Conservation (phyloP, 2,888 invertebrate species). For the Chrysopilus asiliformis region DNA sequence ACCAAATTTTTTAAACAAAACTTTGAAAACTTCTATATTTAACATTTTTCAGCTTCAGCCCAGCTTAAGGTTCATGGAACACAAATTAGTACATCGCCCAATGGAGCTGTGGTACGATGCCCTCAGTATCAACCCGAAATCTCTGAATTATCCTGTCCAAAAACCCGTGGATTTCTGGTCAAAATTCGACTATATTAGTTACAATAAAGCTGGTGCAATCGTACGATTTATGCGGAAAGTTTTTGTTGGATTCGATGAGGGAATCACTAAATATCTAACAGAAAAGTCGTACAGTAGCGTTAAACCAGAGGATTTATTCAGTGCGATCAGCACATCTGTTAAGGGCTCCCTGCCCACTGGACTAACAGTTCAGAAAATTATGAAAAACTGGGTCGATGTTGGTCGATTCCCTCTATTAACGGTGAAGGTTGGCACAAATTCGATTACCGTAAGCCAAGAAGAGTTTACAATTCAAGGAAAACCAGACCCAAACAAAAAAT, state of each 20-base stretch:
- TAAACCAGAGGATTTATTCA: slow-evolving; percentile 3
- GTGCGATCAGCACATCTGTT: background rate
- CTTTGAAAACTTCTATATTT: too few species aligned
- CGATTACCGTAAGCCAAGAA: too few species aligned
- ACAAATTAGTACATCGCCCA: too few species aligned
- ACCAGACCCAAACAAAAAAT: too few species aligned
- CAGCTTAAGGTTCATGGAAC: too few species aligned
- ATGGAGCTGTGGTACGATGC: background rate
- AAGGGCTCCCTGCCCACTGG: slow-evolving; percentile 1
- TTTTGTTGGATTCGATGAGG: slow-evolving; percentile 3
- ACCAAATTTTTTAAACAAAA: too few species aligned
- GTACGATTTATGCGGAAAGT: slow-evolving; percentile 7
- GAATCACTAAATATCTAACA: slow-evolving; percentile 6
- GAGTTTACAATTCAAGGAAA: too few species aligned
- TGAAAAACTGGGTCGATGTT: slow-evolving; percentile 5
- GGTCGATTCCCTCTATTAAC: slow-evolving; percentile 6
- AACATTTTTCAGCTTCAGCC: too few species aligned
- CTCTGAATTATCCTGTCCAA: slow-evolving; percentile 5
- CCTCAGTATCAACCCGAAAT: background rate
- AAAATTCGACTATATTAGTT: slow-evolving; percentile 5
- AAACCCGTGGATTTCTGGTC: background rate
- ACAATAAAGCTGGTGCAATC: slow-evolving; percentile 7
- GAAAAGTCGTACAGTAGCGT: slow-evolving; percentile 2
- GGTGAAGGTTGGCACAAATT: too few species aligned
- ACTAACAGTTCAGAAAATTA: slow-evolving; percentile 4